A percentile compares a stretch with the other conserved stretches of the same genome.
phyloP scores from a whole-genome alignment of 2,797 vertebrate species.

The Mus caroli region DNA sequence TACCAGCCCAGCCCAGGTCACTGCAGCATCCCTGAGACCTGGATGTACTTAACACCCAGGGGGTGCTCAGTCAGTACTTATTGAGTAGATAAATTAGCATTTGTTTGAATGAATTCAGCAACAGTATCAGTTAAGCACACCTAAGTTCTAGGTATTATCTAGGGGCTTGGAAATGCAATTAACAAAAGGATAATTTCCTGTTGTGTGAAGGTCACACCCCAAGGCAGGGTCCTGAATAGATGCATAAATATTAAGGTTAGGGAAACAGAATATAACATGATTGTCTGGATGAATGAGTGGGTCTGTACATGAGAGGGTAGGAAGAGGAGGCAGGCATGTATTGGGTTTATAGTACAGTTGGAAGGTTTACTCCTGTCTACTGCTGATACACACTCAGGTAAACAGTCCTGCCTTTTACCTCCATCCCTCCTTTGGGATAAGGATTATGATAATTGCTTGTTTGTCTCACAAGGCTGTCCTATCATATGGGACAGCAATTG shows the following conservation, averaged over 20 bases:
- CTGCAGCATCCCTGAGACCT: not conserved
- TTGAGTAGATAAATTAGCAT: not conserved
- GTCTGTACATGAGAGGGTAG: not conserved
- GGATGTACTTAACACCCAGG: not conserved
- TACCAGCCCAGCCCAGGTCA: not conserved
- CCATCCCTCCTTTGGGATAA: not conserved
- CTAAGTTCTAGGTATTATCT: conserved; percentile 14
- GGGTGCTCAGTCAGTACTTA: not conserved
- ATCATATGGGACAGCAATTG: not conserved
- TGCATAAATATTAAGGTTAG: not conserved
- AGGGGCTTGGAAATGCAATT: not conserved
- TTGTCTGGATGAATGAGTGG: not conserved
- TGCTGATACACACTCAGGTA: not conserved
- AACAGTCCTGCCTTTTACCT: not conserved
- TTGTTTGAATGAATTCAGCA: conserved; percentile 51
- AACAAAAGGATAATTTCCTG: not conserved
- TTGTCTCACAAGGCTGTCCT: not conserved
- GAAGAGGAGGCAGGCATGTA: not conserved
- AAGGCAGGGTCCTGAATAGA: not conserved
- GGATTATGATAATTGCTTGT: not conserved
- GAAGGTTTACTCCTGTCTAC: not conserved
- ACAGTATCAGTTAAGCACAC: not conserved
- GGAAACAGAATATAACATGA: not conserved
- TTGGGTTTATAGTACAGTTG: not conserved
- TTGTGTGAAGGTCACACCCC: not conserved